These are phyloP conservation scores for Sipha maydis DNA, from an alignment of 2,888 invertebrate genomes.

Conservation along the genomic window DNA sequence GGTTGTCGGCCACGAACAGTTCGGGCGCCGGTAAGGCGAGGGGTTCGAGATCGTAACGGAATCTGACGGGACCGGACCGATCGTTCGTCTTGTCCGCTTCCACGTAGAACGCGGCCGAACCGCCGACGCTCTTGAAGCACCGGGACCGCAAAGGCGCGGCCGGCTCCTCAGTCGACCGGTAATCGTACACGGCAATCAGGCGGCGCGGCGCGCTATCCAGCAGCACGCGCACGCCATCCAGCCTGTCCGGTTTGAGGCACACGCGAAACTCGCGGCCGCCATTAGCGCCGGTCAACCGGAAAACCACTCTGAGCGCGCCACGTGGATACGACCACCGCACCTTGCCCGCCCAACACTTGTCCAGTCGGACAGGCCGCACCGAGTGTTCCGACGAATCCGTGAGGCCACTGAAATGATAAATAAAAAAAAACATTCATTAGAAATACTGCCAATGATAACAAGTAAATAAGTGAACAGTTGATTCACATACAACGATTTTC, in stretches of 20 bases:
- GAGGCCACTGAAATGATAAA: conserved; percentile 71
- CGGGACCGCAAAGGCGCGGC: conserved; percentile 68
- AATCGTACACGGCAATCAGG: conserved; percentile 55
- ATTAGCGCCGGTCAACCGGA: conserved; percentile 71
- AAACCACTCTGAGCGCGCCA: conserved; percentile 77
- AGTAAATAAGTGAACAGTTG: neutral
- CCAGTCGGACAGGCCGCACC: conserved; percentile 79
- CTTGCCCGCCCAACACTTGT: conserved; percentile 76
- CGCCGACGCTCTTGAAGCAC: conserved; percentile 75
- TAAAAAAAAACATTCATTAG: neutral
- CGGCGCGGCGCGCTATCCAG: conserved; percentile 71
- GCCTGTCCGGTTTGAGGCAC: conserved; percentile 72
- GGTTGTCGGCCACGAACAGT: conserved; percentile 44
- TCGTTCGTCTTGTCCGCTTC: conserved; percentile 72
- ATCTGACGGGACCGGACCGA: conserved; percentile 64
- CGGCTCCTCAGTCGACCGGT: conserved; percentile 69
- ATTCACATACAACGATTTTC: too few relatives aligned
- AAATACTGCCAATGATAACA: too few relatives aligned
- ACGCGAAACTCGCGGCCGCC: conserved; percentile 74
- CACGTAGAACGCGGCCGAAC: conserved; percentile 76
- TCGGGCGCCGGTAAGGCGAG: conserved; percentile 36
- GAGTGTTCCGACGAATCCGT: conserved; percentile 71
- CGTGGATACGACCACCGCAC: conserved; percentile 82
- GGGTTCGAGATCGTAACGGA: conserved; percentile 78
- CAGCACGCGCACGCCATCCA: conserved; percentile 71